phyloP scores from a whole-genome alignment of 2,797 vertebrate genomes.

The Sciaenops ocellatus region DNA sequence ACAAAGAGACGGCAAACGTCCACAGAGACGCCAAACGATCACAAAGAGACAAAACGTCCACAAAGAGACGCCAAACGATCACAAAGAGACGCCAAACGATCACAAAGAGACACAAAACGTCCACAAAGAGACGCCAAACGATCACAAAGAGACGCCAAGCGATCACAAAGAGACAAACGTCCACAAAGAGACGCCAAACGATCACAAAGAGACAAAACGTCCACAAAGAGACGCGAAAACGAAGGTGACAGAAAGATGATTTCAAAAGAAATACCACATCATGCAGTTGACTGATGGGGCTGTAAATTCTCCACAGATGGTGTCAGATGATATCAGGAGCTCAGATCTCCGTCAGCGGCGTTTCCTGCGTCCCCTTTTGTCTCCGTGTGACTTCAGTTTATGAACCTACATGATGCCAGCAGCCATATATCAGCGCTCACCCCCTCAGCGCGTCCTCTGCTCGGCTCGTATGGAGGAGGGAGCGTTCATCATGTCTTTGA shows the following conservation, averaged over 20 bases:
- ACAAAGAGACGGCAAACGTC: too few relatives aligned
- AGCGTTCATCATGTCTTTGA: constrained; percentile 54
- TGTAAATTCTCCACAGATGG: constrained; percentile 5
- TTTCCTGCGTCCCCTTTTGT: constrained; percentile 14
- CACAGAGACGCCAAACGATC: too few relatives aligned
- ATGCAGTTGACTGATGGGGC: constrained; percentile 5
- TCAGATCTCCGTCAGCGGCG: not conserved
- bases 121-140: too few relatives aligned
- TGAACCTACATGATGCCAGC: constrained; percentile 45
- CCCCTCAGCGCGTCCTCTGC: constrained; percentile 16
- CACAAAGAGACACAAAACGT: too few relatives aligned
- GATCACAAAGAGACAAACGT: too few relatives aligned
- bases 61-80: too few relatives aligned
- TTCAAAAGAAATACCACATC: not conserved
- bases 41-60: too few relatives aligned
- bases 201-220: too few relatives aligned
- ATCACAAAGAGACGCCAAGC: too few relatives aligned
- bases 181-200: too few relatives aligned
- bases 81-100: too few relatives aligned
- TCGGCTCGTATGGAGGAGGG: not conserved
- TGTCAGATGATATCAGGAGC: constrained; percentile 13
- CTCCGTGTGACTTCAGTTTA: constrained; percentile 42
- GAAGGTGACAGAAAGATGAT: not conserved
- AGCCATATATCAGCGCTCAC: constrained; percentile 44
- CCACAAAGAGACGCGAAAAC: too few relatives aligned